Conservation (phyloP, 2,888 invertebrate genomes). For the Cistogaster globosa region DNA sequence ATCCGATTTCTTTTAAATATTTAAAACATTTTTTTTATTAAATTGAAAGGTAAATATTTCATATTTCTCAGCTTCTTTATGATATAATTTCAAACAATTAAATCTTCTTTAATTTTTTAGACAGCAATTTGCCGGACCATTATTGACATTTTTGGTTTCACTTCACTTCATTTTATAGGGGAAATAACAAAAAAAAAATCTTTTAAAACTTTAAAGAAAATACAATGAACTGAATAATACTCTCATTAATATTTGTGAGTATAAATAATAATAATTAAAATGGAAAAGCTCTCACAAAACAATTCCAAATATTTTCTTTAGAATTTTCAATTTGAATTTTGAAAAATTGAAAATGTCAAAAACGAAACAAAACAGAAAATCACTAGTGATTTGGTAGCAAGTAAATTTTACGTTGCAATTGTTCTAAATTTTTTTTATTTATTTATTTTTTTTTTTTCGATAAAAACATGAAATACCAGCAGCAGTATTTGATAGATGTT, state of each 20-base stretch:
- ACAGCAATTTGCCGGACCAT: too few species aligned
- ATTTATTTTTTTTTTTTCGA: slow-evolving; percentile 1
- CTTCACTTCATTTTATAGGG: too few species aligned
- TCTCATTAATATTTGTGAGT: not conserved
- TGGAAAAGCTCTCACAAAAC: slow-evolving; percentile 18
- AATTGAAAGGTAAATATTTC: too few species aligned
- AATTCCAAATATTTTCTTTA: not conserved
- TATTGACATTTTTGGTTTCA: too few species aligned
- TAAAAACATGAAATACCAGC: slow-evolving; percentile 37
- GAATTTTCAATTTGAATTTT: slow-evolving; percentile 44
- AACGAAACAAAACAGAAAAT: slow-evolving; percentile 48
- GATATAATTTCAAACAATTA: too few species aligned
- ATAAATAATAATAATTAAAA: slow-evolving; percentile 41
- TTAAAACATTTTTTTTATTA: too few species aligned
- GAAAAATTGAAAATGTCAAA: slow-evolving; percentile 53
- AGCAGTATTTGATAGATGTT: slow-evolving; percentile 21
- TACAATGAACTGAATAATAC: slow-evolving; percentile 25
- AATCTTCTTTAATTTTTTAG: too few species aligned
- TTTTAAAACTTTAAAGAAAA: not conserved
- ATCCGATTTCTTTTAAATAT: too few species aligned
- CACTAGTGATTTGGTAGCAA: slow-evolving; percentile 4
- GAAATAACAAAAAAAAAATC: not conserved
- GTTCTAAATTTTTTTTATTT: slow-evolving; percentile 2
- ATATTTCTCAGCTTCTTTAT: too few species aligned
- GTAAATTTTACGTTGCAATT: not conserved